Base-by-base conservation (phyloP, 2,888 invertebrate species). In the Charanyca ferruginea region DNA sequence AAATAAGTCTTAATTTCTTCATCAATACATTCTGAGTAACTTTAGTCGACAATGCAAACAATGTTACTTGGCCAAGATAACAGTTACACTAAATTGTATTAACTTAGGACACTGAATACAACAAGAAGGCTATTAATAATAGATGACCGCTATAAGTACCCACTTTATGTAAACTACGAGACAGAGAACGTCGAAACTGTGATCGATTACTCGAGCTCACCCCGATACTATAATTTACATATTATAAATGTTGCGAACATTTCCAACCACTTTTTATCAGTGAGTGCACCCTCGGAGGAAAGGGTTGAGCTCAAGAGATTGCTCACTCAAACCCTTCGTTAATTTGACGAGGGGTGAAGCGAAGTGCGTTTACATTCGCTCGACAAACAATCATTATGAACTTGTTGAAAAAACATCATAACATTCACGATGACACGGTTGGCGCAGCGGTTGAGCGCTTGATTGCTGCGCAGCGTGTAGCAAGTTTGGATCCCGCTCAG, bases 221-320 rank as follows among this genome's bases (percentile, higher is more conserved):
- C 6, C 11, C 6, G 20, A 65, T 25, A 23, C 18, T 38, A 54
- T 47, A 9, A 62, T 73, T 66, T 60, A 48, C 66, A 55, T 66
- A 45, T 11, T 52, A 65, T 70, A 63, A 76, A 66, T 77, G 57
- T 28, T 13, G 47, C 25, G 48, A 28, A 66, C 53, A 69, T 57
- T 74, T 32, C 32, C 35, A 5, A 63, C 2, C 47, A 48, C 28
- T 73, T 57, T 54, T 47, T 54, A 57, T 53, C 52, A 25, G 18
- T 18, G 48, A 20, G 16, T 49, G 52, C 61, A 28, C 73, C 59
- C 59, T 20, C 22, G 22, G 53, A 45, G 54, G 45, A 73, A 77
- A 66, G 75, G 78, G 74, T 62, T 66, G 48, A 74, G 7, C 42
- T 63, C 38, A 22, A 77, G 64, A 62, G 58, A 54, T 57, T 44